Evolutionary conservation across 2,888 invertebrate species (phyloP).

Genomic region (Geophilus truncorum): DNA sequence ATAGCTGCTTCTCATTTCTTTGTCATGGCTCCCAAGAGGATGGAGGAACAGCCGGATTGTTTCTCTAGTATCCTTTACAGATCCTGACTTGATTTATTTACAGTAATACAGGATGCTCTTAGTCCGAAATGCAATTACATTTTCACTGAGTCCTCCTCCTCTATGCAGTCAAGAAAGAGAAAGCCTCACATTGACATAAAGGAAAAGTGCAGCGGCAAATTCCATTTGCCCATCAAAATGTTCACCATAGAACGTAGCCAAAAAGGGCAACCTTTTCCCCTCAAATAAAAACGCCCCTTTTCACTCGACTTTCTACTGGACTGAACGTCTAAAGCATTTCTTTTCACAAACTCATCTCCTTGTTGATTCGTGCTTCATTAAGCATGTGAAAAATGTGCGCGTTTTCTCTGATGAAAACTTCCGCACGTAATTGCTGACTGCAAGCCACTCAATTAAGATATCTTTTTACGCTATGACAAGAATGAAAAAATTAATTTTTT

Average conservation of each 20-base stretch:
- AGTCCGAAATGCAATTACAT: conserved; percentile 31
- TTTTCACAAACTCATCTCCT: neutral
- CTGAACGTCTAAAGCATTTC: neutral
- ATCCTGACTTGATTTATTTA: conserved; percentile 31
- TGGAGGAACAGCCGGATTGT: neutral
- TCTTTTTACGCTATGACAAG: neutral
- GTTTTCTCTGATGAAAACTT: neutral
- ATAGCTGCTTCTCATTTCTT: conserved; percentile 9
- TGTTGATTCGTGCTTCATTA: neutral
- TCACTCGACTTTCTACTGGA: neutral
- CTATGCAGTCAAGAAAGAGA: conserved; percentile 25
- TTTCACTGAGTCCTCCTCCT: conserved; percentile 22
- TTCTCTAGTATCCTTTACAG: conserved; percentile 31
- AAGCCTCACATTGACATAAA: conserved; percentile 20
- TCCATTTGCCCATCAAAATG: conserved; percentile 31
- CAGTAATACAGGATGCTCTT: conserved; percentile 31
- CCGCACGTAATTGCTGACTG: neutral
- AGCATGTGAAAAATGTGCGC: neutral
- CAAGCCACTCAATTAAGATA: neutral
- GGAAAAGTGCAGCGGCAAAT: conserved; percentile 29
- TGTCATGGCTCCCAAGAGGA: conserved; percentile 27
- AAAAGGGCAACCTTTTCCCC: neutral
- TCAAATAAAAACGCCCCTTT: conserved; percentile 14
- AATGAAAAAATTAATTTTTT: neutral
- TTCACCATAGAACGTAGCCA: neutral